Conservation (phyloP, 1,140 invertebrate genomes). For the Cherax quadricarinatus region DNA sequence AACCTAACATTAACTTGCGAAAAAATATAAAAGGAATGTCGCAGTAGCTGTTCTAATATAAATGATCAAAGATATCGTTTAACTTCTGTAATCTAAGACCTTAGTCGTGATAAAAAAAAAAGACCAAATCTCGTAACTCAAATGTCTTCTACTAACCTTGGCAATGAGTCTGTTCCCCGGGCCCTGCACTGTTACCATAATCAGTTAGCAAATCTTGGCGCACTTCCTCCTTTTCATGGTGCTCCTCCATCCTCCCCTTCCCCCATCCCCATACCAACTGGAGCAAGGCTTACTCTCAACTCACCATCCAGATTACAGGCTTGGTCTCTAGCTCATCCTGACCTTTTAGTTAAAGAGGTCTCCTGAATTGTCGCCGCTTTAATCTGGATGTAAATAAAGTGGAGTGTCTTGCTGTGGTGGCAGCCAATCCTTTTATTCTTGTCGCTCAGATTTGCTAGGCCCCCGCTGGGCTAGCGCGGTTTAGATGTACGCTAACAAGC, state of each 20-base stretch:
- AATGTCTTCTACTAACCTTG: too few species aligned
- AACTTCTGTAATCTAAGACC: too few species aligned
- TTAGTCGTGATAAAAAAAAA: too few species aligned
- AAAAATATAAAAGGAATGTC: too few species aligned
- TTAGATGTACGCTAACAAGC: constrained; percentile 62
- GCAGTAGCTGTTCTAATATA: too few species aligned
- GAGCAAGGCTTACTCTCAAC: not conserved
- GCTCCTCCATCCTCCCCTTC: not conserved
- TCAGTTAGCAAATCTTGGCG: constrained; percentile 13
- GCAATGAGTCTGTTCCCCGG: constrained; percentile 10
- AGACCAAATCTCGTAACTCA: too few species aligned
- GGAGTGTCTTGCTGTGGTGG: constrained; percentile 5
- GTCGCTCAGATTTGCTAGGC: constrained; percentile 51
- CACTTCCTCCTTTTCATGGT: not conserved
- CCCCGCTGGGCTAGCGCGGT: constrained; percentile 49
- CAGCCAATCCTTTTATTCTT: constrained; percentile 4
- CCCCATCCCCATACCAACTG: not conserved
- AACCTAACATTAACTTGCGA: too few species aligned
- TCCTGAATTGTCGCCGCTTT: not conserved
- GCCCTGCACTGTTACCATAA: constrained; percentile 16
- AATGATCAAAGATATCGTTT: too few species aligned
- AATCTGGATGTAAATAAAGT: constrained; percentile 1
- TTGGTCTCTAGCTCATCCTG: not conserved
- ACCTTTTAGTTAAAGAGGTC: not conserved
- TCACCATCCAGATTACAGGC: not conserved